A percentile compares a stretch with the other conserved stretches of the same genome.
phyloP scores from a whole-genome alignment of 2,888 invertebrate genomes.

The Vanessa cardui region DNA sequence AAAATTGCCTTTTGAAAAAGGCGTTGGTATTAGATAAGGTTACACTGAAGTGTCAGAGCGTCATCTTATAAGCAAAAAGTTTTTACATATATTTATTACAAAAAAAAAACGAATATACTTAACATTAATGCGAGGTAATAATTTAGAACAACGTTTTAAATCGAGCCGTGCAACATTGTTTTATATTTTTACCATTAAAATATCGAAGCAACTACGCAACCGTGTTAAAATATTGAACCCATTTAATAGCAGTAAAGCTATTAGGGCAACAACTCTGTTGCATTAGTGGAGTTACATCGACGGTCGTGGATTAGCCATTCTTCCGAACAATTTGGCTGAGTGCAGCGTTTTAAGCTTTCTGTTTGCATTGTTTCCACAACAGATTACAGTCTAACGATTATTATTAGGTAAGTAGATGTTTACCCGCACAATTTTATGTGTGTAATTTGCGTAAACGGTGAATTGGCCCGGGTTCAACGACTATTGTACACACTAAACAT shows the following conservation, averaged over 20 bases:
- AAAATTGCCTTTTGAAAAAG: no score
- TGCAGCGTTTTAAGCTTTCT: conserved; percentile 28
- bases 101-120: no score
- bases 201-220: conserved; percentile 20
- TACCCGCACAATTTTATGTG: conserved; percentile 1
- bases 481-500: neutral
- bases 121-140: no score
- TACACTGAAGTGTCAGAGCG: no score
- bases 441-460: conserved; percentile 11
- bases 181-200: conserved; percentile 8
- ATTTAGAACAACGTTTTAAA: neutral
- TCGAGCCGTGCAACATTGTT: conserved; percentile 3
- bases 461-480: conserved; percentile 9
- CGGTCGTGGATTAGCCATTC: conserved; percentile 37
- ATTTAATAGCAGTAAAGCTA: conserved; percentile 36
- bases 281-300: conserved; percentile 33
- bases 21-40: no score
- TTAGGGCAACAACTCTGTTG: conserved; percentile 36
- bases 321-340: conserved; percentile 35
- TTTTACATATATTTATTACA: no score
- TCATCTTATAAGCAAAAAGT: no score
- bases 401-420: conserved; percentile 15
- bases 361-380: conserved; percentile 19
- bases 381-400: conserved; percentile 17
- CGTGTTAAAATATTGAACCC: conserved; percentile 32